These are phyloP conservation scores for Ophioninae sp. DNA, from an alignment of 2,888 invertebrate species.

Conservation along the genomic window DNA sequence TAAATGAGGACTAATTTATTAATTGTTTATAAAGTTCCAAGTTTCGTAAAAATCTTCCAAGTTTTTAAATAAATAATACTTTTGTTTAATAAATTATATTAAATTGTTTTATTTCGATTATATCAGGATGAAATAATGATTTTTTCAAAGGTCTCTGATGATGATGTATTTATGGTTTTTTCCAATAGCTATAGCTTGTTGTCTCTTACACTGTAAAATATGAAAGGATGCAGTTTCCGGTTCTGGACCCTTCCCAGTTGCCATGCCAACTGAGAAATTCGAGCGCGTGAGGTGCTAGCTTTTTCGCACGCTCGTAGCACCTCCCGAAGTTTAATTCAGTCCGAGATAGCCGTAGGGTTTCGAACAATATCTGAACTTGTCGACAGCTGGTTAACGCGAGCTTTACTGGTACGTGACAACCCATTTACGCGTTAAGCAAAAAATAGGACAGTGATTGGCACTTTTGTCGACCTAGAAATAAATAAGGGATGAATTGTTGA, in stretches of 20 bases:
- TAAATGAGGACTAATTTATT: too few relatives aligned
- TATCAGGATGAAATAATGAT: too few relatives aligned
- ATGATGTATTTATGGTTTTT: too few relatives aligned
- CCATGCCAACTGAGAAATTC: slow-evolving; percentile 45
- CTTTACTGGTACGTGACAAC: neutral
- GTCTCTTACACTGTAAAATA: neutral
- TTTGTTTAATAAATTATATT: too few relatives aligned
- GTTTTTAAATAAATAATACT: too few relatives aligned
- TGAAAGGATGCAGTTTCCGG: neutral
- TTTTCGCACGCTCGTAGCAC: neutral
- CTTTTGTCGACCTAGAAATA: neutral
- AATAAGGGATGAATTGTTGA: neutral
- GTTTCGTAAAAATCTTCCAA: too few relatives aligned
- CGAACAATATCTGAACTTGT: neutral
- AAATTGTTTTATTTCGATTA: too few relatives aligned
- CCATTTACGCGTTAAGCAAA: neutral
- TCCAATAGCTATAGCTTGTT: neutral
- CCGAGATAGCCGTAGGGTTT: neutral
- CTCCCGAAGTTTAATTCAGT: neutral
- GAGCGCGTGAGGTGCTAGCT: slow-evolving; percentile 4
- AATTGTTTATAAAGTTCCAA: too few relatives aligned
- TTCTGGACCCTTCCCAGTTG: slow-evolving; percentile 23
- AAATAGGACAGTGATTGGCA: neutral
- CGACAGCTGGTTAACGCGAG: slow-evolving; percentile 10
- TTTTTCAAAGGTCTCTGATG: too few relatives aligned